Conservation (phyloP, 2,113 vertebrate species). For the Dendrocopos noguchii region DNA sequence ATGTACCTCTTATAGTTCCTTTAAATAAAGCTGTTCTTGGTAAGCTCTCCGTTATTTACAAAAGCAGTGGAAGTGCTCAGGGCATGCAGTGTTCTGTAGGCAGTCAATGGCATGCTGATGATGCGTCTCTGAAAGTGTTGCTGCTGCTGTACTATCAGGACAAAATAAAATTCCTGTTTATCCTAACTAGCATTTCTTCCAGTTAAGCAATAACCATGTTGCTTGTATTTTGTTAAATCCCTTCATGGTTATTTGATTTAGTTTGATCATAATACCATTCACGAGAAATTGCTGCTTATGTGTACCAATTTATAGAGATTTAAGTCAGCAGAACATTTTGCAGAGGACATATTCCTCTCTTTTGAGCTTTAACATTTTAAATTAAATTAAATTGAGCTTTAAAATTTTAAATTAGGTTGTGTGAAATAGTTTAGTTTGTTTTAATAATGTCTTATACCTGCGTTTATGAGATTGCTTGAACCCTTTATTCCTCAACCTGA, state of each 20-base stretch:
- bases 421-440: background rate
- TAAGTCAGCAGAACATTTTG: slow-evolving; percentile 5
- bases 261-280: slow-evolving; percentile 40
- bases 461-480: background rate
- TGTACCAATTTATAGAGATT: background rate
- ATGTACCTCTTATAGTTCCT: background rate
- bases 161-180: slow-evolving; percentile 8
- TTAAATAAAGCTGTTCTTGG: background rate
- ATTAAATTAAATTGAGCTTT: background rate
- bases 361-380: background rate
- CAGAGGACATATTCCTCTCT: background rate
- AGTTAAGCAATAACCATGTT: slow-evolving; percentile 24
- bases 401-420: background rate
- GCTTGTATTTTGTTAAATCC: background rate
- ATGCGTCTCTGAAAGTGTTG: background rate
- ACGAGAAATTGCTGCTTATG: slow-evolving; percentile 29
- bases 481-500: background rate
- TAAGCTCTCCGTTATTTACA: background rate
- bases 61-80: background rate
- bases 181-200: background rate
- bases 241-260: slow-evolving; percentile 4
- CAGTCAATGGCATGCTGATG: background rate
- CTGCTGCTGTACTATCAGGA: background rate
- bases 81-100: background rate
- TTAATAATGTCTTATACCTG: background rate